Evolutionary conservation across 2,797 vertebrate genomes (phyloP), one percentile per base, ranked within the genome.

Genomic region (Remorina albescens): DNA sequence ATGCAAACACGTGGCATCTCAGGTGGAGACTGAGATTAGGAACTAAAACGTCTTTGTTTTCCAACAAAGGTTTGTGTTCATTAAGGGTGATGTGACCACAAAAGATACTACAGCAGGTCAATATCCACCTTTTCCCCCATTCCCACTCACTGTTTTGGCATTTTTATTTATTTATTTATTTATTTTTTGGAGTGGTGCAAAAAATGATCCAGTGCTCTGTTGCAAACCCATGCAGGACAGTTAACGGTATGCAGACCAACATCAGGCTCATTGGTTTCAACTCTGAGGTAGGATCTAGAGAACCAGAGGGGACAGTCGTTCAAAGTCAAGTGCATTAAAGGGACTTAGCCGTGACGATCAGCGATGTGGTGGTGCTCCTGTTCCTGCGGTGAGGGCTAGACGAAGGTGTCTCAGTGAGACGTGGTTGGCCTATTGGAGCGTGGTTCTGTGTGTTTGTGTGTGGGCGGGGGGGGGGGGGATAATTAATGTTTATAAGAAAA

Each of bases 211-310:
- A 68, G 50, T 55, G 51, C 86, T 82, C 79, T 36, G 79, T 58
- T 81, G 82, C 74, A 39, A 80, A 81, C 84, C 82, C 84, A 84
- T 70, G 72, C 62, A 63, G 77, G 79, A 77, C 61, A 79, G 76
- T 68, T 67, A 42, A 76, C 69, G 72, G 71, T 61, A 21, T 51
- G 36, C 74, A 73, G 74, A 54, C 79, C 42, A 57, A 76, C 21
- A 71, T 76, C 80, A 78, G 78, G 80, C 63, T 80, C 61, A 74
- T 63, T 79, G 87, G 85, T 76, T 82, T 78, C 76, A 84, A 84
- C 86, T 81, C 26, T 88, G 87, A 93, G 88, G 89, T 91, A 89
- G 85, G 90, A 89, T 80, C 83, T 21, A 78, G 50, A 83, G 74
- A 49, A 83, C 68, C 61, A 23, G 70, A 61, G 57, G 80, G 82